Percentiles rank a stretch among this genome's conserved stretches.
These are phyloP conservation scores for Cyrtonyx montezumae DNA, from an alignment of 2,113 vertebrate species.

Conservation along the genomic window DNA sequence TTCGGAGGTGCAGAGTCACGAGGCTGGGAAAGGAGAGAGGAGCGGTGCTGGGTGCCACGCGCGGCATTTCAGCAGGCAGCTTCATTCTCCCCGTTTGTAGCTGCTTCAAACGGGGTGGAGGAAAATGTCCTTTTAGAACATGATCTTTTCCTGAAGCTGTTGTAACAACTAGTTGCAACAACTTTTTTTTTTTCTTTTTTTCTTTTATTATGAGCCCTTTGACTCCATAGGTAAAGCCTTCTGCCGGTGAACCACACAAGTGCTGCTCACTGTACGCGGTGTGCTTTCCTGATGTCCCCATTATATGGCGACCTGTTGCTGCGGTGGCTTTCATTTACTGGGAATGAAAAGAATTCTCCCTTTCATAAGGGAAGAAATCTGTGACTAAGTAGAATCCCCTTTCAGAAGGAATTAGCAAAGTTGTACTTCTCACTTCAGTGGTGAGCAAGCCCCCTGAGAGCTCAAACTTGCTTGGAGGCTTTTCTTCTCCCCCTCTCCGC, in stretches of 20 bases:
- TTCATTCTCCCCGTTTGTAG: background rate
- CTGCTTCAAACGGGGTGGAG: background rate
- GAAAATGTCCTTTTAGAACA: background rate
- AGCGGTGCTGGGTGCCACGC: background rate
- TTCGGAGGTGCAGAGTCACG: background rate
- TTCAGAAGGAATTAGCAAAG: background rate
- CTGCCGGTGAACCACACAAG: fast-evolving
- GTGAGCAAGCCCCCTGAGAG: background rate
- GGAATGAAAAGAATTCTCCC: background rate
- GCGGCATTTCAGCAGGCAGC: fast-evolving
- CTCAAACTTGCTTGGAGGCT: background rate
- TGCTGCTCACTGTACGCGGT: background rate
- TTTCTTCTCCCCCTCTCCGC: background rate
- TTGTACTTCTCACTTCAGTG: background rate
- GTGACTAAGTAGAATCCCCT: background rate
- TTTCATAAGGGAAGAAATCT: background rate
- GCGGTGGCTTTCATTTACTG: background rate
- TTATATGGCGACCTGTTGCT: background rate
- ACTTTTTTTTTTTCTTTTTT: background rate
- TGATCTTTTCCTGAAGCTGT: background rate
- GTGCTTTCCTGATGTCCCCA: background rate
- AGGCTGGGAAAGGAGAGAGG: background rate
- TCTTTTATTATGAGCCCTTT: background rate
- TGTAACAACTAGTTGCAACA: background rate
- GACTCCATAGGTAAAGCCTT: background rate